Base-by-base conservation (phyloP, 2,113 vertebrate species). In the Caranx ignobilis region DNA sequence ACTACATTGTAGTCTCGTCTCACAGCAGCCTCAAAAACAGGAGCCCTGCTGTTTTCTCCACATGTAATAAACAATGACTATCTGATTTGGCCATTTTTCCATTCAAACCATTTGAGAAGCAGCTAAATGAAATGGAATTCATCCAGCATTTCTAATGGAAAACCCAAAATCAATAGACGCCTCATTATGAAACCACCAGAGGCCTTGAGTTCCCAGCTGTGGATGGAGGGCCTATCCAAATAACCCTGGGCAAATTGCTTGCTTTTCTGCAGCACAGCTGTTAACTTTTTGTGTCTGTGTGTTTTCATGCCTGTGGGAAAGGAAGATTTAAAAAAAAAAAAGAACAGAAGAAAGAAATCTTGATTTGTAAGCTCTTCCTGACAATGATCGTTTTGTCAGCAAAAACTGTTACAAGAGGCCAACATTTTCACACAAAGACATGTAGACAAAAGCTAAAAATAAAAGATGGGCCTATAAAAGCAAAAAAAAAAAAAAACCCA, bases 61-160 rank as follows among this genome's bases (percentile, higher is more conserved):
- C 67, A 70, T 69, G 64, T 71, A 60, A 64, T 69, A 77, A 85
- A 89, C 67, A 81, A 82, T 73, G 64, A 72, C 63, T 79, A 32
- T 48, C 48, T 75, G 76, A 64, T 87, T 79, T 69, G 59, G 67
- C 56, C 82, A 72, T 83, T 85, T 79, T 69, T 61, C 63, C 64
- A 84, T 79, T 80, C 57, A 26, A 77, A 59, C 84, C 73, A 77
- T 83, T 65, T 83, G 75, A 88, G 75, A 79, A 83, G 70, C 66
- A 59, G 80, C 82, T 78, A 89, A 88, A 87, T 81, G 60, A 89
- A 88, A 92, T 93, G 85, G 86, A 92, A 92, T 88, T 85, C 79
- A 84, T 89, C 87, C 86, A 88, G 90, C 62, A 89, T 84, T 82
- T 91, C 84, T 90, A 81, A 90, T 91, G 81, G 85, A 87, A 90